These are phyloP conservation scores for Eurystomus gularis DNA, from an alignment of 2,113 vertebrate genomes.

Conservation along the genomic window DNA sequence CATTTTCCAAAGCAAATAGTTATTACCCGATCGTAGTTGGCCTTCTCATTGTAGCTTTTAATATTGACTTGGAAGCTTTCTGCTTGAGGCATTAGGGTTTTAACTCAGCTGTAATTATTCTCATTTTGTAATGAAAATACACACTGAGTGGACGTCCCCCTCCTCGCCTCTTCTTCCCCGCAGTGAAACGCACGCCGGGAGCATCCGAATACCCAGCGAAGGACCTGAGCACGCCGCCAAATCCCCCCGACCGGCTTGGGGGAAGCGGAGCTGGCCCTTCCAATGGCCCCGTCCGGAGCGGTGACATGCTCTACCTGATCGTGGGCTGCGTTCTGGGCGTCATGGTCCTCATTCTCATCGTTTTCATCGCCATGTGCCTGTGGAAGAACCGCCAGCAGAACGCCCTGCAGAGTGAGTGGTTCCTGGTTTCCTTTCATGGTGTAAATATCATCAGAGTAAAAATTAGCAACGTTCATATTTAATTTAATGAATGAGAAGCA, in stretches of 20 bases:
- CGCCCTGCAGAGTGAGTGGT: slow-evolving; percentile 87
- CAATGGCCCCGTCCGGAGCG: slow-evolving; percentile 60
- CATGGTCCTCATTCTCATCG: slow-evolving; percentile 94
- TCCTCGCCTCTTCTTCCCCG: neutral
- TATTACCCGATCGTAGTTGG: neutral
- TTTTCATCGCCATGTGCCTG: slow-evolving; percentile 94
- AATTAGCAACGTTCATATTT: fast-evolving
- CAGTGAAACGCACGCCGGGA: slow-evolving; percentile 77
- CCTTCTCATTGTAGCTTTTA: neutral
- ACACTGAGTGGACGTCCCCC: fast-evolving
- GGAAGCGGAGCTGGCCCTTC: slow-evolving; percentile 39
- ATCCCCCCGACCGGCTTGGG: neutral
- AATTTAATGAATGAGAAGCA: fast-evolving
- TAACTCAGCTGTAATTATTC: neutral
- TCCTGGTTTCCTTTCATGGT: fast-evolving
- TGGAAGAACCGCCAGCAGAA: slow-evolving; percentile 93
- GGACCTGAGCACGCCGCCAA: slow-evolving; percentile 80
- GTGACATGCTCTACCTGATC: slow-evolving; percentile 89
- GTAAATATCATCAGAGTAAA: fast-evolving
- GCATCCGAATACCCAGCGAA: slow-evolving; percentile 83
- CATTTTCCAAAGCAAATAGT: neutral
- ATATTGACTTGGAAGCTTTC: neutral
- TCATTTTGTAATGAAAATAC: fast-evolving
- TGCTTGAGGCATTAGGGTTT: neutral
- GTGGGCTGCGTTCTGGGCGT: slow-evolving; percentile 90